These are phyloP conservation scores for Lycaon pictus DNA, from an alignment of 2,113 vertebrate species.

Conservation along the genomic window DNA sequence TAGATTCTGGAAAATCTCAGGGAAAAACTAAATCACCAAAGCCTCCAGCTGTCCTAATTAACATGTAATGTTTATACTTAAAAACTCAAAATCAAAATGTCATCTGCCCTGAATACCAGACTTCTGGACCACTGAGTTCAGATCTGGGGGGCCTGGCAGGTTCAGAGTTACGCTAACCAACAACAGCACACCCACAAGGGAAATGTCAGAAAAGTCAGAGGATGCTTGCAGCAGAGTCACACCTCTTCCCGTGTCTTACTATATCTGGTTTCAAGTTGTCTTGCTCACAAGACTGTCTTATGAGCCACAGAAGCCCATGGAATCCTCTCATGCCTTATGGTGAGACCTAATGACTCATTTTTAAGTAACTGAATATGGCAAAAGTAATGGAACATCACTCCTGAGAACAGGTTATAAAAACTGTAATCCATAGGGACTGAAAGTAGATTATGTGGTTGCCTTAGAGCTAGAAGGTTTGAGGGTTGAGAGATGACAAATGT, in stretches of 20 bases:
- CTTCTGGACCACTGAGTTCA: background rate
- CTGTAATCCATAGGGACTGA: background rate
- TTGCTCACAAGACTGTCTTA: background rate
- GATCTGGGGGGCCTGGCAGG: background rate
- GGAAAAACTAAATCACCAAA: background rate
- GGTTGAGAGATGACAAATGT: rapidly evolving
- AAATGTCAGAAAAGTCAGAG: background rate
- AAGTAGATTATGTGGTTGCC: background rate
- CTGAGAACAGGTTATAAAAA: background rate
- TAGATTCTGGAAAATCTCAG: background rate
- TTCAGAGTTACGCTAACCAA: background rate
- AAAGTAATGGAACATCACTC: background rate
- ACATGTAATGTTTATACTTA: background rate
- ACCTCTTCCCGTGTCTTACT: background rate
- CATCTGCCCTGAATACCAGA: background rate
- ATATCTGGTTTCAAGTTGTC: background rate
- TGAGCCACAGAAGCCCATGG: background rate
- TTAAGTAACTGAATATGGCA: background rate
- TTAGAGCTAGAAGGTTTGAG: background rate
- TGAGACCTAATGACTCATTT: background rate
- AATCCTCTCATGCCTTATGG: no score
- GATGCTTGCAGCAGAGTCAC: rapidly evolving
- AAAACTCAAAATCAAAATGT: background rate
- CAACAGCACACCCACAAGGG: background rate
- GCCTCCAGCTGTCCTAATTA: background rate